Conservation (phyloP, 1,140 invertebrate genomes). For the Melipona quadrifasciata region DNA sequence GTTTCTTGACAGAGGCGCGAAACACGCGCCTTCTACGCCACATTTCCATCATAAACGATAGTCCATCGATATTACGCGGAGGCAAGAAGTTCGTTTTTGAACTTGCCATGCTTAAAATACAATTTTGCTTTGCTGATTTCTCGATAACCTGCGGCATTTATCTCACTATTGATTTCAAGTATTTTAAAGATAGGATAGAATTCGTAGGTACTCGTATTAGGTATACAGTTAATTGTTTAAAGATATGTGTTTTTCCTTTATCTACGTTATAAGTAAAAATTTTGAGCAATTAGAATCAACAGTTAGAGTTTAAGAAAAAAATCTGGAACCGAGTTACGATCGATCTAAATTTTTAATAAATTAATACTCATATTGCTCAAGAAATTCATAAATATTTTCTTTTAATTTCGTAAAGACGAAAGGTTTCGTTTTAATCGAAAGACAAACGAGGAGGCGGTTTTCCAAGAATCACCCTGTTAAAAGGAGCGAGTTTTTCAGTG, state of each 20-base stretch:
- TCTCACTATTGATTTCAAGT: too few relatives aligned
- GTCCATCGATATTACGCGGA: not conserved
- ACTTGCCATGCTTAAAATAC: not conserved
- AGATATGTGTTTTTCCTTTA: too few relatives aligned
- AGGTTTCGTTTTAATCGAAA: conserved; percentile 4
- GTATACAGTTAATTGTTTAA: too few relatives aligned
- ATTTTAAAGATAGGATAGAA: too few relatives aligned
- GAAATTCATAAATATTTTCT: not conserved
- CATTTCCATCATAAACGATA: not conserved
- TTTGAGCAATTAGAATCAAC: too few relatives aligned
- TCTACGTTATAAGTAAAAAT: too few relatives aligned
- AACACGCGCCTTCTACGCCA: not conserved
- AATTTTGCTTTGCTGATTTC: not conserved
- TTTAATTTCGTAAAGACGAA: not conserved
- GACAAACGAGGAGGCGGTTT: conserved; percentile 11
- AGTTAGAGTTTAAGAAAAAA: too few relatives aligned
- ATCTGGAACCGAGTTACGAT: too few relatives aligned
- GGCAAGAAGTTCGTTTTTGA: not conserved
- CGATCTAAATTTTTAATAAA: too few relatives aligned
- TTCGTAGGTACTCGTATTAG: too few relatives aligned
- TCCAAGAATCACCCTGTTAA: conserved; percentile 31
- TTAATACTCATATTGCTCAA: not conserved
- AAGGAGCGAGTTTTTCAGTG: conserved; percentile 16
- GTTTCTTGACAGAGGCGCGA: conserved; percentile 37
- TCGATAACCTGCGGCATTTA: too few relatives aligned